Evolutionary conservation across 2,888 invertebrate species (phyloP), one percentile per base, ranked within the genome.

Genomic region (Epistrophella euchroma): DNA sequence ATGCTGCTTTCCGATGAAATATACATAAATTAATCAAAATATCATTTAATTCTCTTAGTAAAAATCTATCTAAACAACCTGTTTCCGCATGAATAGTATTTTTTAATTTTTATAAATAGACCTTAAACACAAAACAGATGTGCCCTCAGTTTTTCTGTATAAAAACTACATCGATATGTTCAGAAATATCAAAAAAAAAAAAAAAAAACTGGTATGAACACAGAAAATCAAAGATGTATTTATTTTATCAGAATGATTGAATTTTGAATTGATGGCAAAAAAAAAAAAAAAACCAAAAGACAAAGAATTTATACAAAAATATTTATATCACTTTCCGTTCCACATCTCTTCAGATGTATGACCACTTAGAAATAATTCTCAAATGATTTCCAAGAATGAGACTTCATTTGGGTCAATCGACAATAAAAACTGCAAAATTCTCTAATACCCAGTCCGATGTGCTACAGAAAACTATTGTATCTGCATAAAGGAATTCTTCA

Each of bases 61-160:
- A n/a, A n/a, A n/a, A n/a, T 25, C 5, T 80, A 60, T 78, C 13
- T 47, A 66, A 45, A 50, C 58, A 83, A 77, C 55, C 68, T 74
- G 73, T 56, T 62, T 37, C 50, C 55, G n/a, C n/a, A 64, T 50
- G 17, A 72, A 52, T 55, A 71, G 52, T 60, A 40, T 40, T 22
- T 40, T 64, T 11, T 28, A 5, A 43, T 15, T 40, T 73, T 60
- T 70, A 58, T 50, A 75, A 78, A 66, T 79, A 79, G 43, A 64
- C 25, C 35, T 32, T 10, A 58, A 71, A 71, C 50, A 55, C 43
- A 74, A 75, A 50, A 19, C 83, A 79, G 79, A 84, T 84, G 84
- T 71, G 47, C 47, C 52, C 40, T 79, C 17, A 68, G 58, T 15
- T 45, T 3, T 52, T 19, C 22, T 22, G 11, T 13, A 35, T 11